Base-by-base conservation (phyloP, 2,113 vertebrate genomes). In the Lethenteron camtschaticum region DNA sequence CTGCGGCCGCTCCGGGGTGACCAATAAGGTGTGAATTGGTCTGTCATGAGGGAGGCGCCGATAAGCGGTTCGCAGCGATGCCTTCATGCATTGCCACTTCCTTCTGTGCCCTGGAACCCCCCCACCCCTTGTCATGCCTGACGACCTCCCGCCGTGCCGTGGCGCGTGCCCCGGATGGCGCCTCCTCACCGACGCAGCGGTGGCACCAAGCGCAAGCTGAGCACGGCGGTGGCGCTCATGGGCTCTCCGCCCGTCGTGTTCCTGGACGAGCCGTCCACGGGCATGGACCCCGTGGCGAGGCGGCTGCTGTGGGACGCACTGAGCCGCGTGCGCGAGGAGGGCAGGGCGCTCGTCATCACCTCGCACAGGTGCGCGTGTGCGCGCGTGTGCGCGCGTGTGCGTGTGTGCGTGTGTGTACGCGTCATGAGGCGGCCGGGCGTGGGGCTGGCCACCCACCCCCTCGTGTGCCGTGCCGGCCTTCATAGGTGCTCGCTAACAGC, bases 231-330 rank as follows among this genome's bases (percentile, higher is more conserved):
- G 8, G 91, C 94, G 74, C 83, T 99, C 73, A 91, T 97, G 0
- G 94, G 92, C 13, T 87, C 90, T 2, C 94, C 94, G 1, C 84
- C 87, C 0, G 89, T 99, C 70, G 88, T 99, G 76, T 92, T 99
- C 75, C 80, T 99, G 79, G 94, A 99, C 0, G 92, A 99, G 73
- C 94, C 94, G 0, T 96, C 92, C 14, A 97, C 90, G 0, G 94
- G 94, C 75, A 97, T 99, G 92, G 94, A 99, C 75, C 94, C 94
- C 0, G 90, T 99, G 72, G 92, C 92, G 68, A 81, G 92, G 58
- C 85, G 92, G 68, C 75, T 96, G 75, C 81, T 99, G 70, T 99
- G 94, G 94, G 90, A 94, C 0, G 87, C 90, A 0, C 84, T 99
- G 58, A 92, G 87, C 0, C 81, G 88, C 73, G 87, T 86, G 0